phyloP scores from a whole-genome alignment of 2,888 invertebrate genomes.

The Chymomyza amoena region DNA sequence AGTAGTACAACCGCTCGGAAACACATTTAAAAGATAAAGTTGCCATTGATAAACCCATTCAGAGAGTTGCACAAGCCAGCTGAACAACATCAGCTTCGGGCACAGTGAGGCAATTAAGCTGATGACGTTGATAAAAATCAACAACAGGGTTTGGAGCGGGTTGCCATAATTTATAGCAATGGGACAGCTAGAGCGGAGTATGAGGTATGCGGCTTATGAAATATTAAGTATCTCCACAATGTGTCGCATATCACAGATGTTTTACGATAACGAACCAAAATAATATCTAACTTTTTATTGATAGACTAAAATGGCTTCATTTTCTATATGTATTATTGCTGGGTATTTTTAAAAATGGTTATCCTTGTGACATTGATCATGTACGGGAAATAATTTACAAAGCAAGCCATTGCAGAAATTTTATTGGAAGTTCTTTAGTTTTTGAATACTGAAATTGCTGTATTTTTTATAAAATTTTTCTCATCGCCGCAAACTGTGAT shows the following conservation, averaged over 20 bases:
- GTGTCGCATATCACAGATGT: not conserved
- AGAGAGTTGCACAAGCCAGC: slow-evolving; percentile 18
- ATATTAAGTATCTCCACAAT: not conserved
- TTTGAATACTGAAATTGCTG: too few species aligned
- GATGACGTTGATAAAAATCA: slow-evolving; percentile 75
- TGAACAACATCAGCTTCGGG: slow-evolving; percentile 19
- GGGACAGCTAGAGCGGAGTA: not conserved
- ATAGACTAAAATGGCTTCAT: not conserved
- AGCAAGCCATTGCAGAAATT: too few species aligned
- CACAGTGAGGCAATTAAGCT: slow-evolving; percentile 73
- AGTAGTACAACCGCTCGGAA: slow-evolving; percentile 28
- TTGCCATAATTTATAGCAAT: slow-evolving; percentile 60
- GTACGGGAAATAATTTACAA: too few species aligned
- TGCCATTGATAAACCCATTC: slow-evolving; percentile 42
- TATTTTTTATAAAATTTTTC: too few species aligned
- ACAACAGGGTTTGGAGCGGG: slow-evolving; percentile 48
- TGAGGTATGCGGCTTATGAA: not conserved
- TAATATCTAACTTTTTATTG: not conserved
- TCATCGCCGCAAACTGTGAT: too few species aligned
- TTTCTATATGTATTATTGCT: not conserved
- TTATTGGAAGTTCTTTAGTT: too few species aligned
- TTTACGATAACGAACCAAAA: not conserved
- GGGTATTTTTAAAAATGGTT: not conserved
- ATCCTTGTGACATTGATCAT: not conserved
- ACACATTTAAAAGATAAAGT: slow-evolving; percentile 64